Evolutionary conservation across 2,113 vertebrate genomes (phyloP).

Genomic region (Hemiscyllium ocellatum): DNA sequence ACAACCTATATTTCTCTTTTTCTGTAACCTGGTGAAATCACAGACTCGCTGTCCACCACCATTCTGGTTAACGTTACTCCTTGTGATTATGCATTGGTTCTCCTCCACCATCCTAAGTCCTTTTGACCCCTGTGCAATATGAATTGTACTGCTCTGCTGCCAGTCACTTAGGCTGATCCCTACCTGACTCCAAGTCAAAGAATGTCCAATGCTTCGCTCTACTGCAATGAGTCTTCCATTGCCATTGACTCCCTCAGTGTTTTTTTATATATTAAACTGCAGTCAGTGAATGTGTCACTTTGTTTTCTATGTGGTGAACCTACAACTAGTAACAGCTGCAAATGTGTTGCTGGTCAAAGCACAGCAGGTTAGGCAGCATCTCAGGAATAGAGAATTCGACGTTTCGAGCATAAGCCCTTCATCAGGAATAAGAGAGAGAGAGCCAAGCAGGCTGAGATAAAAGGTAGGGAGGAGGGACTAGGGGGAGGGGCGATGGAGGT

Average conservation of each 20-base stretch:
- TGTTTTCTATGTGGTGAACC: not conserved
- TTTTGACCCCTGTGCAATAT: not conserved
- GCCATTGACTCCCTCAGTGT: not conserved
- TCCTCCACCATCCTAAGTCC: not conserved
- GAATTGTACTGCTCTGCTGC: not conserved
- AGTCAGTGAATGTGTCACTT: not conserved
- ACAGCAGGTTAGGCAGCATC: too few relatives aligned
- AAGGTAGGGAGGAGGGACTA: too few relatives aligned
- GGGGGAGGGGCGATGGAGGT: too few relatives aligned
- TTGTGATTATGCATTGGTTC: not conserved
- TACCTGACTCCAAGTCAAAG: not conserved
- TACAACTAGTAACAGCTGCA: too few relatives aligned
- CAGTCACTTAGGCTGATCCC: not conserved
- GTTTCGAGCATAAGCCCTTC: too few relatives aligned
- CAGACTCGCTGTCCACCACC: not conserved
- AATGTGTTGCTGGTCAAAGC: too few relatives aligned
- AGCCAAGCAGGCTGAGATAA: too few relatives aligned
- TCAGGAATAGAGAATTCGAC: too few relatives aligned
- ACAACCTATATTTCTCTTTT: not conserved
- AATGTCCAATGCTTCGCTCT: not conserved
- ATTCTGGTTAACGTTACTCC: not conserved
- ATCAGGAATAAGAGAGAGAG: too few relatives aligned
- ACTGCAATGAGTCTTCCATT: not conserved
- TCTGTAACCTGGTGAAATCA: not conserved
- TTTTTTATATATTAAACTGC: not conserved